Evolutionary conservation across 1,140 invertebrate species (phyloP).

Genomic region (Drosophila gunungcola): DNA sequence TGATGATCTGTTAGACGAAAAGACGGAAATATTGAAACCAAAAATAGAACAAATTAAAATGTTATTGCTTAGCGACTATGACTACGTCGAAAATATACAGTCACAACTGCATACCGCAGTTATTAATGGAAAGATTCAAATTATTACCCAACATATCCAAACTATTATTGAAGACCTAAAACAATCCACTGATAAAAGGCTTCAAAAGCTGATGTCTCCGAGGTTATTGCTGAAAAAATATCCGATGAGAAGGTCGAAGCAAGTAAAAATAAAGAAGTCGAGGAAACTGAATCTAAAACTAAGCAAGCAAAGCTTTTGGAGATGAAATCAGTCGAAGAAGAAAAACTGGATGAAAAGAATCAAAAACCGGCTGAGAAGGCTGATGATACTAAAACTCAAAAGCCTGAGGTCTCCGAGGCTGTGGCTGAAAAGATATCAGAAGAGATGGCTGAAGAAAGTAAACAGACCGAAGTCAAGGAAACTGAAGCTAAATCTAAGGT

Average conservation of each 20-base stretch:
- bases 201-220: constrained; percentile 35
- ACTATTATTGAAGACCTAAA: constrained; percentile 44
- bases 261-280: background rate
- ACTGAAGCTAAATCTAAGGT: constrained; percentile 36
- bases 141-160: constrained; percentile 38
- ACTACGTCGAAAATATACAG: constrained; percentile 56
- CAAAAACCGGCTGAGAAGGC: constrained; percentile 26
- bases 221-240: constrained; percentile 1
- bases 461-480: constrained; percentile 14
- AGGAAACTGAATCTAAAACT: constrained; percentile 27
- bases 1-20: constrained; percentile 64
- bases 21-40: constrained; percentile 30
- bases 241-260: constrained; percentile 13
- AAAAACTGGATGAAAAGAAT: constrained; percentile 21
- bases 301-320: constrained; percentile 44
- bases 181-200: constrained; percentile 1
- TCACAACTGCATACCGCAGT: constrained; percentile 17
- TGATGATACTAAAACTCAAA: constrained; percentile 5
- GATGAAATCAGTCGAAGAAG: constrained; percentile 29
- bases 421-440: constrained; percentile 21
- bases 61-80: constrained; percentile 47
- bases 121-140: constrained; percentile 52
- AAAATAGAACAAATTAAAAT: constrained; percentile 49
- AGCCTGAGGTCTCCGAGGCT: constrained; percentile 39
- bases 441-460: constrained; percentile 6